These are phyloP conservation scores for Dreissena polymorpha DNA, from an alignment of 1,140 invertebrate genomes.

Conservation along the genomic window DNA sequence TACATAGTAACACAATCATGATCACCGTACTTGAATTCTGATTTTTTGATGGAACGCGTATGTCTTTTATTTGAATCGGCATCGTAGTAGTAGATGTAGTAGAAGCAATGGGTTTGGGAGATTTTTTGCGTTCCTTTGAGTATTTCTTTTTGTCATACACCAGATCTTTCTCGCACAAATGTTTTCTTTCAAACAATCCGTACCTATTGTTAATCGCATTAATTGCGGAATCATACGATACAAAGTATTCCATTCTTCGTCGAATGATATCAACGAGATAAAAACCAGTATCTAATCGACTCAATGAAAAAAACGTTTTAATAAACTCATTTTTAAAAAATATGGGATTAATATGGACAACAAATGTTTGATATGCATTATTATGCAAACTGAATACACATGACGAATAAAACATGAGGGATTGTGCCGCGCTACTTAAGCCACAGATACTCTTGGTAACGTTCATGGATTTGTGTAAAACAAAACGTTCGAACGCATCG, in stretches of 20 bases:
- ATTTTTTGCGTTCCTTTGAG: neutral
- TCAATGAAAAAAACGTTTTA: neutral
- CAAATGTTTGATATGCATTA: neutral
- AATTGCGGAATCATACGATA: neutral
- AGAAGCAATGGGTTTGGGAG: neutral
- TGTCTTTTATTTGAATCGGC: neutral
- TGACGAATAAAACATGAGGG: neutral
- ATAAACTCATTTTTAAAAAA: neutral
- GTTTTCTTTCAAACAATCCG: neutral
- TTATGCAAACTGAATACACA: constrained; percentile 4
- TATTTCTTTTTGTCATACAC: neutral
- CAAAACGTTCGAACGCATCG: neutral
- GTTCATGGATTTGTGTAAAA: neutral
- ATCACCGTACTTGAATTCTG: neutral
- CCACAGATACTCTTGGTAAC: neutral
- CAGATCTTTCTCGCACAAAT: neutral
- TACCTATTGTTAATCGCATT: neutral
- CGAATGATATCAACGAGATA: constrained; percentile 6
- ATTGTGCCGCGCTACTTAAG: too few species aligned
- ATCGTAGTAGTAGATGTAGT: neutral
- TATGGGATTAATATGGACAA: neutral
- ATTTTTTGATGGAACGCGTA: neutral
- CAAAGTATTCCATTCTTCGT: constrained; percentile 5
- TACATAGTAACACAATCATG: neutral
- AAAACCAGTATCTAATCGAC: neutral